Evolutionary conservation across 1,140 invertebrate genomes (phyloP).

Genomic region (Gyrodactylus bullatarudis): DNA sequence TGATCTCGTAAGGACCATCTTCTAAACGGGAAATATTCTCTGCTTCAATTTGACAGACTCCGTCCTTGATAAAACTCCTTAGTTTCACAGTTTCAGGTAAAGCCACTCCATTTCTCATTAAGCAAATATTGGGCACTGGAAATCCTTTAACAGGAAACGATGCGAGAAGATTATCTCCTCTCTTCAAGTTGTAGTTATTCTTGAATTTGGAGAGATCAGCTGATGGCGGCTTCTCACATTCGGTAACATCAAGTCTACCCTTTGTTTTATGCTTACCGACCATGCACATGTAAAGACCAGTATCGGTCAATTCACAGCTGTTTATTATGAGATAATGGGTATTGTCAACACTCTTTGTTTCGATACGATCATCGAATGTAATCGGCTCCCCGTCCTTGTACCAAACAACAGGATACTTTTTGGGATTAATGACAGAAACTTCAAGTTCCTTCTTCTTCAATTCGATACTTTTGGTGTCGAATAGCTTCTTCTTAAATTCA

Average conservation of each 20-base stretch:
- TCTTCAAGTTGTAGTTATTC: slow-evolving; percentile 9
- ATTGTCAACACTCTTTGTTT: slow-evolving; percentile 15
- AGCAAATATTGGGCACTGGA: slow-evolving; percentile 15
- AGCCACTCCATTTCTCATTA: slow-evolving; percentile 34
- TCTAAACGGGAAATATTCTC: slow-evolving; percentile 8
- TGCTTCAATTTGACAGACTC: slow-evolving; percentile 9
- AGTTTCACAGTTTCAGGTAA: slow-evolving; percentile 38
- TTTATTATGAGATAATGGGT: slow-evolving; percentile 14
- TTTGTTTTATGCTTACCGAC: slow-evolving; percentile 16
- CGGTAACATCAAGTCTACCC: slow-evolving; percentile 13
- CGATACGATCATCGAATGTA: slow-evolving; percentile 29
- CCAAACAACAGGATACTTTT: slow-evolving; percentile 52
- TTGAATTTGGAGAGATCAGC: neutral
- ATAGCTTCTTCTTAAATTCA: slow-evolving; percentile 74
- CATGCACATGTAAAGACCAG: slow-evolving; percentile 15
- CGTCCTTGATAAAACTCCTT: neutral
- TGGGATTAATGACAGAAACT: slow-evolving; percentile 65
- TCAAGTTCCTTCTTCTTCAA: slow-evolving; percentile 55
- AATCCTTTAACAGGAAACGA: slow-evolving; percentile 12
- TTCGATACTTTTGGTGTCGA: slow-evolving; percentile 57
- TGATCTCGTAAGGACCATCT: slow-evolving; percentile 11
- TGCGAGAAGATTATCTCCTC: slow-evolving; percentile 8
- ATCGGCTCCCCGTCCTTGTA: slow-evolving; percentile 57
- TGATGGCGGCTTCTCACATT: slow-evolving; percentile 8
- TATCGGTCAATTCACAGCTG: slow-evolving; percentile 14